Evolutionary conservation across 2,113 vertebrate genomes (phyloP).

Genomic region (Rhegmatorhina hoffmannsi): DNA sequence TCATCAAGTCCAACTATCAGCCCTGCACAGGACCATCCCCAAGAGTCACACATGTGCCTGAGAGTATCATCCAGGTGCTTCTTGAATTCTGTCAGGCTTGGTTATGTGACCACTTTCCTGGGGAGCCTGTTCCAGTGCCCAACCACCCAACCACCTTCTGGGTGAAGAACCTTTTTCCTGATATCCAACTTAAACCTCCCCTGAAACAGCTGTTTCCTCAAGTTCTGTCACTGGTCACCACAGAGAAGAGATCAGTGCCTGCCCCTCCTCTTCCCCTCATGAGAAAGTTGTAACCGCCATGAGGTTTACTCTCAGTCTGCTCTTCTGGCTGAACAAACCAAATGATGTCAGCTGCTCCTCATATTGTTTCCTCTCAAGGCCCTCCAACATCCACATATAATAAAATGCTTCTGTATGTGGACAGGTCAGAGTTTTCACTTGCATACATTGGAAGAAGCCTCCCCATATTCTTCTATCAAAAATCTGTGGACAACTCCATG

Average conservation of each 20-base stretch:
- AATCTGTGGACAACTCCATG: neutral
- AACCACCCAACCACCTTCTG: fast-evolving
- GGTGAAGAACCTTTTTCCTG: neutral
- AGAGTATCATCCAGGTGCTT: fast-evolving
- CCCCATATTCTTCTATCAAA: neutral
- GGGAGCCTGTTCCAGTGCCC: neutral
- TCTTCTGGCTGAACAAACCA: neutral
- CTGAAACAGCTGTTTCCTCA: neutral
- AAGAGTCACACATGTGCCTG: neutral
- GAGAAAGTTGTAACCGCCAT: fast-evolving
- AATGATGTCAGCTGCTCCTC: fast-evolving
- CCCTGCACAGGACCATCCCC: neutral
- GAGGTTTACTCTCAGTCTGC: neutral
- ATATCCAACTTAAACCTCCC: neutral
- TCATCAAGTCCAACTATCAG: neutral
- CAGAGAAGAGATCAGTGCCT: neutral
- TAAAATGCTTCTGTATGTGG: neutral
- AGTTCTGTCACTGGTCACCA: neutral
- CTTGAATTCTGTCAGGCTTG: neutral
- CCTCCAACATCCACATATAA: neutral
- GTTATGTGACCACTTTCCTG: neutral
- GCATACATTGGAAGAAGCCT: neutral
- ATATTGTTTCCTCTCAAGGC: fast-evolving
- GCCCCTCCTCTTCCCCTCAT: fast-evolving
- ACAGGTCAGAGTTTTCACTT: neutral